A percentile compares a stretch with the other conserved stretches of the same genome.
Conservation (phyloP, 2,888 invertebrate genomes). For the Limenitis camilla region DNA sequence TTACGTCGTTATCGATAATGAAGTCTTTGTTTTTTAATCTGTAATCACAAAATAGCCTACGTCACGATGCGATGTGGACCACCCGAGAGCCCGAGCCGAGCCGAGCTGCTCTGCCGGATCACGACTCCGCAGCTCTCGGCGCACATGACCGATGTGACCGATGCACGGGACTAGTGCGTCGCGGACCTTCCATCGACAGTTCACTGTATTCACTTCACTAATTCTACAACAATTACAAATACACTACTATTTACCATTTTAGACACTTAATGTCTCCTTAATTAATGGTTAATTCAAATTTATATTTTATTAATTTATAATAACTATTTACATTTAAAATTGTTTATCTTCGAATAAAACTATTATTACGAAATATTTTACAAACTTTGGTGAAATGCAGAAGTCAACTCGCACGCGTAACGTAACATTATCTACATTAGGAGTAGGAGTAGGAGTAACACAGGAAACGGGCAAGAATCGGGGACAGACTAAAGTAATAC, state of each 20-base stretch:
- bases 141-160: slow-evolving; percentile 11
- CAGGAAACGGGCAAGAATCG: slow-evolving; percentile 33
- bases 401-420: slow-evolving; percentile 63
- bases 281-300: slow-evolving; percentile 61
- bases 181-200: slow-evolving; percentile 49
- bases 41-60: slow-evolving; percentile 33
- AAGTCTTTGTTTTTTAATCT: slow-evolving; percentile 30
- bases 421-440: slow-evolving; percentile 52
- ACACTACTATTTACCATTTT: slow-evolving; percentile 71
- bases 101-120: slow-evolving; percentile 21
- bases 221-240: slow-evolving; percentile 72
- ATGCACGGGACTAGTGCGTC: slow-evolving; percentile 59
- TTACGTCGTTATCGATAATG: slow-evolving; percentile 29
- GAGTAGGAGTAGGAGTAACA: slow-evolving; percentile 46
- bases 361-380: slow-evolving; percentile 72
- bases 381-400: slow-evolving; percentile 74
- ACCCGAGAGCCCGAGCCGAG: slow-evolving; percentile 29
- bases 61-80: slow-evolving; percentile 34
- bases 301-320: slow-evolving; percentile 53
- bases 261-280: slow-evolving; percentile 64
- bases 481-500: slow-evolving; percentile 28
- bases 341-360: slow-evolving; percentile 67
- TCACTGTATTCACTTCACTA: slow-evolving; percentile 62
- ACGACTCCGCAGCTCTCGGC: slow-evolving; percentile 25
- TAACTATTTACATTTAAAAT: slow-evolving; percentile 72